Evolutionary conservation across 2,113 vertebrate species (phyloP).

Genomic region (Hyperoodon ampullatus): DNA sequence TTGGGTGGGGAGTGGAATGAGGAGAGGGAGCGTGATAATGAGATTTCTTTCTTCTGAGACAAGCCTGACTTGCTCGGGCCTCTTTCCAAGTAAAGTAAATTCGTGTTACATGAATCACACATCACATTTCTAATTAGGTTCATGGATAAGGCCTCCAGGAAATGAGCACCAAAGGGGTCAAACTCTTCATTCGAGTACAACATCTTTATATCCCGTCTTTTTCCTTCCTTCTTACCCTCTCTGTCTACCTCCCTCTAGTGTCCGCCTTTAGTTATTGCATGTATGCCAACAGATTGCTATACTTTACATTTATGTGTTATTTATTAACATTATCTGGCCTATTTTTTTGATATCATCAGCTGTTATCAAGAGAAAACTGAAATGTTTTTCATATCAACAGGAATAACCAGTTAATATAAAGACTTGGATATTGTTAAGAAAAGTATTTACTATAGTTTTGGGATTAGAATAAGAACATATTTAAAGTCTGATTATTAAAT

Average conservation of each 20-base stretch:
- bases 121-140: slow-evolving; percentile 36
- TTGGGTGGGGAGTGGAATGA: not conserved
- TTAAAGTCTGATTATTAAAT: slow-evolving; percentile 64
- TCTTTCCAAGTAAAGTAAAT: slow-evolving; percentile 48
- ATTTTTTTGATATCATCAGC: slow-evolving; percentile 34
- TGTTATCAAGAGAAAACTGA: slow-evolving; percentile 13
- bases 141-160: slow-evolving; percentile 40
- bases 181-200: slow-evolving; percentile 30
- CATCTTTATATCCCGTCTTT: not conserved
- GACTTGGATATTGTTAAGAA: not conserved
- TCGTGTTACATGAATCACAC: slow-evolving; percentile 1
- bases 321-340: not conserved
- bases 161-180: slow-evolving; percentile 10
- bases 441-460: slow-evolving; percentile 52
- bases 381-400: not conserved
- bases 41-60: slow-evolving; percentile 41
- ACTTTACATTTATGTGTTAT: not conserved
- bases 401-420: slow-evolving; percentile 15
- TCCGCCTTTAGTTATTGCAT: not conserved
- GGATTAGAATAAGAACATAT: slow-evolving; percentile 32
- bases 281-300: not conserved
- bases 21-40: slow-evolving; percentile 1
- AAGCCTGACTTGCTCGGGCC: not conserved
- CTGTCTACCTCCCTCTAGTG: slow-evolving; percentile 40
- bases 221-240: slow-evolving; percentile 28